Evolutionary conservation across 1,140 invertebrate genomes (phyloP).

Genomic region (Mamestra configurata): DNA sequence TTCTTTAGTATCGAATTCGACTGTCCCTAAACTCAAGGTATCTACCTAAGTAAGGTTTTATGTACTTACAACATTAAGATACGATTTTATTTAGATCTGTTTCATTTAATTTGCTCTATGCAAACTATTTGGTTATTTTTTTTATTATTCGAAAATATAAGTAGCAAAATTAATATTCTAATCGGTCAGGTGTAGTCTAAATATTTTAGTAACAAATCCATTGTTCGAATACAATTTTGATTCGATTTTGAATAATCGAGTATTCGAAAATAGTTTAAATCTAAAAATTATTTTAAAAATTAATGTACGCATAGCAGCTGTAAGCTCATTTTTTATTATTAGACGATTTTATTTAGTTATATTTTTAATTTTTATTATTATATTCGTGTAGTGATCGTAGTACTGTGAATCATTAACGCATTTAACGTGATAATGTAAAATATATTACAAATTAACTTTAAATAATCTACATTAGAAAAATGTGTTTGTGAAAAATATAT

Average conservation of each 20-base stretch:
- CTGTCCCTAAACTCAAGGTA: conserved; percentile 22
- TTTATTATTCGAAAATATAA: background rate
- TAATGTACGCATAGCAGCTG: conserved; percentile 30
- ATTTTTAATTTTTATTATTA: conserved; percentile 5
- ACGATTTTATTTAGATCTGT: conserved; percentile 39
- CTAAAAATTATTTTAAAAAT: conserved; percentile 5
- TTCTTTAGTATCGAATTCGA: conserved; percentile 6
- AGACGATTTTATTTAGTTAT: conserved; percentile 41
- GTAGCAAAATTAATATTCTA: background rate
- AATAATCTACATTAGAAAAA: conserved; percentile 36
- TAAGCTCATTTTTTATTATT: conserved; percentile 19
- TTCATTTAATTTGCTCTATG: conserved; percentile 2
- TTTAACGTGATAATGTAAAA: conserved; percentile 42
- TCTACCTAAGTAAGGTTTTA: conserved; percentile 37
- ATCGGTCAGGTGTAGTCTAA: background rate
- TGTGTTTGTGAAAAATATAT: conserved; percentile 31
- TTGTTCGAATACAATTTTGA: conserved; percentile 7
- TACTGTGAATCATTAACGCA: conserved; percentile 44
- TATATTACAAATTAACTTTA: conserved; percentile 44
- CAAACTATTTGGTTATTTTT: conserved; percentile 8
- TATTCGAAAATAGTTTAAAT: conserved; percentile 9
- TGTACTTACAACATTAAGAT: conserved; percentile 38
- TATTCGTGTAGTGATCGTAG: conserved; percentile 38
- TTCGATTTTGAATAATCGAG: background rate
- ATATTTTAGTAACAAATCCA: conserved; percentile 33